phyloP scores from a whole-genome alignment of 2,797 vertebrate genomes.

The Sebastes itinus region DNA sequence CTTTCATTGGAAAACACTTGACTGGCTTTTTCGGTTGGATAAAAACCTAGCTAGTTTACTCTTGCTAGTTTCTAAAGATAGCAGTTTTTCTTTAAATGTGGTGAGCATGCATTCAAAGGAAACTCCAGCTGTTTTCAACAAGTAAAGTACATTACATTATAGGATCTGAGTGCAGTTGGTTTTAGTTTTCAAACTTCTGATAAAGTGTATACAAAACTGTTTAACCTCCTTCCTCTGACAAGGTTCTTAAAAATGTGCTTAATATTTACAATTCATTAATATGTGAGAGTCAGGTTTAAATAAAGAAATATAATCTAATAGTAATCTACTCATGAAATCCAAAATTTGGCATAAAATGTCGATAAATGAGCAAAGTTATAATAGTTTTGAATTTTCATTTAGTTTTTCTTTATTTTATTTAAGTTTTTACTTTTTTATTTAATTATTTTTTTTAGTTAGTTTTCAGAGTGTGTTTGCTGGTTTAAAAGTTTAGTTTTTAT shows the following conservation, averaged over 20 bases:
- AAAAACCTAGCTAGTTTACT: too few species aligned
- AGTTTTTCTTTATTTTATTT: too few species aligned
- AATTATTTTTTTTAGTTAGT: too few species aligned
- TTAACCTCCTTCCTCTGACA: background rate
- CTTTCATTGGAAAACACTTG: too few species aligned
- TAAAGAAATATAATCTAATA: background rate
- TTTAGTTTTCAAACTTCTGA: background rate
- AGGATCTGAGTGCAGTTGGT: background rate
- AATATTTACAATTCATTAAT: background rate
- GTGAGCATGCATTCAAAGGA: background rate
- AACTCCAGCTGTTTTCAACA: conserved; percentile 5
- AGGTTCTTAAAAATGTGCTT: too few species aligned
- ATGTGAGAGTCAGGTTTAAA: conserved; percentile 10
- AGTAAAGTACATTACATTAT: background rate
- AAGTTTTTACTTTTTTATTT: too few species aligned
- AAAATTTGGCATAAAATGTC: background rate
- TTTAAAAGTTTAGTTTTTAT: too few species aligned
- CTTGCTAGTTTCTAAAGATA: too few species aligned
- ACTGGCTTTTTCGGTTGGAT: too few species aligned
- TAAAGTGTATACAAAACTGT: background rate
- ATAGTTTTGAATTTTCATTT: too few species aligned
- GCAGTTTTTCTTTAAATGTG: background rate
- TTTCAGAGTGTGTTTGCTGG: too few species aligned
- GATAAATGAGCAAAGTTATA: background rate
- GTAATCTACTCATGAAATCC: conserved; percentile 3